Conservation (phyloP, 2,113 vertebrate genomes). For the Ailuropoda melanoleuca region DNA sequence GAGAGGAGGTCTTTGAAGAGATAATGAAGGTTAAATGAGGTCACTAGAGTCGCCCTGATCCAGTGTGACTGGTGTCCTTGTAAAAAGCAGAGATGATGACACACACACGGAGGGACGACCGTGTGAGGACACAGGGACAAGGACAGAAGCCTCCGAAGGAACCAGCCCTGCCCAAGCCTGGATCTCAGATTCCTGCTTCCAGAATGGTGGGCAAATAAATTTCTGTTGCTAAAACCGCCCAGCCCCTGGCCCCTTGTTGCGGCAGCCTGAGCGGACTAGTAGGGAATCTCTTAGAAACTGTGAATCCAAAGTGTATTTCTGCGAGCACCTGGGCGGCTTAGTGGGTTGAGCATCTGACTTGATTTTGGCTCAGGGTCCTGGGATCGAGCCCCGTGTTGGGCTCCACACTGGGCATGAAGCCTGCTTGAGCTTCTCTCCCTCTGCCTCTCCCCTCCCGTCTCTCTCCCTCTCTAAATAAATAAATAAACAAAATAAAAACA, state of each 20-base stretch:
- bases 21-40: background rate
- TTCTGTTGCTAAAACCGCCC: accelerated
- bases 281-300: background rate
- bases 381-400: background rate
- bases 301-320: background rate
- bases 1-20: background rate
- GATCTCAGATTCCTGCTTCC: background rate
- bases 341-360: background rate
- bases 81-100: background rate
- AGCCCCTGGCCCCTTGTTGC: accelerated
- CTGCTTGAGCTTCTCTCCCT: too few species aligned
- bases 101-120: background rate
- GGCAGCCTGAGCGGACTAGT: accelerated
- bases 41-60: accelerated
- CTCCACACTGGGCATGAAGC: too few species aligned
- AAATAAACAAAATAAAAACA: background rate
- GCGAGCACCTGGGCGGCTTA: background rate
- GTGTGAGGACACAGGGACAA: accelerated
- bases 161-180: background rate
- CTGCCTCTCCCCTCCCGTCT: background rate
- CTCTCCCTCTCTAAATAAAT: background rate
- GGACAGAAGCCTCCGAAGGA: background rate
- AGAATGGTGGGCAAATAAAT: accelerated
- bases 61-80: background rate
- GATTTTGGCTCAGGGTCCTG: background rate